A percentile compares a stretch with the other conserved stretches of the same genome.
These are phyloP conservation scores for Trachymyrmex septentrionalis DNA, from an alignment of 1,140 invertebrate genomes.

Conservation along the genomic window DNA sequence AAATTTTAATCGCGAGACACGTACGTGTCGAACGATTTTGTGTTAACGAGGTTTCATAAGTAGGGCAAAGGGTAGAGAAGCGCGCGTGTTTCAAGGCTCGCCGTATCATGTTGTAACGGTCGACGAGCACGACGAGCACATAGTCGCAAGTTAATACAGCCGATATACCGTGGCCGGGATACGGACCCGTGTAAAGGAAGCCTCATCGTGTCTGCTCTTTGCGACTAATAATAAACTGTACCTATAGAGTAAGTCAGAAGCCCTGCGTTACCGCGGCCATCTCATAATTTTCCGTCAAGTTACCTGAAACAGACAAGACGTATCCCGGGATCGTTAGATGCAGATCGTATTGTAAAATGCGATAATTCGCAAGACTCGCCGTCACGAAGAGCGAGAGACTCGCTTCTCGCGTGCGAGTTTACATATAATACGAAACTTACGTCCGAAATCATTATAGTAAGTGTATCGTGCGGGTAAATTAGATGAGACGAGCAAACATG, in stretches of 20 bases:
- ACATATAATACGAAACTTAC: background rate
- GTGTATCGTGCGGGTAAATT: background rate
- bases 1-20: constrained; percentile 9
- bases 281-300: constrained; percentile 45
- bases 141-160: constrained; percentile 43
- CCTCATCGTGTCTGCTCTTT: constrained; percentile 37
- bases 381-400: background rate
- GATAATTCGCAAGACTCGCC: background rate
- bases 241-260: constrained; percentile 46
- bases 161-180: constrained; percentile 24
- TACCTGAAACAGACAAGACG: constrained; percentile 66
- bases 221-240: constrained; percentile 59
- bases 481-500: background rate
- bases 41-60: constrained; percentile 44
- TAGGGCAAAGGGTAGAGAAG: constrained; percentile 33
- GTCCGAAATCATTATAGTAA: background rate
- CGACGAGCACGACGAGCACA: constrained; percentile 43
- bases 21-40: constrained; percentile 27
- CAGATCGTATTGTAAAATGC: constrained; percentile 1
- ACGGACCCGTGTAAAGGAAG: constrained; percentile 33
- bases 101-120: constrained; percentile 42
- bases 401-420: background rate
- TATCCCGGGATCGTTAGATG: constrained; percentile 39
- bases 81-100: constrained; percentile 51
- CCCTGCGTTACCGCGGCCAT: constrained; percentile 34